Percentiles rank a stretch among this genome's conserved stretches.
These are phyloP conservation scores for Smithornis capensis DNA, from an alignment of 2,113 vertebrate genomes.

Conservation along the genomic window DNA sequence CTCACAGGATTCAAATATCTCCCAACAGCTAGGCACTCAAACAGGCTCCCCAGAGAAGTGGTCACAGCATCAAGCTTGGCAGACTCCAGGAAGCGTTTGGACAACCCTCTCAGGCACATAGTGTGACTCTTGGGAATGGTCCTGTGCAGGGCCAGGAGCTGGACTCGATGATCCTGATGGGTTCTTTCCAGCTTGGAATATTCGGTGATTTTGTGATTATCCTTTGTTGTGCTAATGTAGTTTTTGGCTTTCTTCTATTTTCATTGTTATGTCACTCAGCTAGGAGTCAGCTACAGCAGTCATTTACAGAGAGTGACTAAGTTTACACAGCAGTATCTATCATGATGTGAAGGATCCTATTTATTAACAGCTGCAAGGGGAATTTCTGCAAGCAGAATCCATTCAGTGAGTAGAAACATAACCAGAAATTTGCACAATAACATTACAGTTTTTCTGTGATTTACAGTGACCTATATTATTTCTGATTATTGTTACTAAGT, in stretches of 20 bases:
- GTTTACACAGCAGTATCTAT: neutral
- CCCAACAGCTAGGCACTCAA: too few relatives aligned
- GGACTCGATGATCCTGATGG: neutral
- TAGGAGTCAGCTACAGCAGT: neutral
- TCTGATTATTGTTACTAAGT: neutral
- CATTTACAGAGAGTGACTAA: neutral
- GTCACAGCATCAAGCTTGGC: neutral
- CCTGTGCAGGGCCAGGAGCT: neutral
- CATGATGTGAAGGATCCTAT: neutral
- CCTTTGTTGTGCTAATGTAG: conserved; percentile 15
- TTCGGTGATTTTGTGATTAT: neutral
- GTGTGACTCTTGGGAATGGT: neutral
- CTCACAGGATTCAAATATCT: too few relatives aligned
- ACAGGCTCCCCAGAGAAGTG: neutral
- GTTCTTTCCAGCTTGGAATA: neutral
- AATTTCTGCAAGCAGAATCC: neutral
- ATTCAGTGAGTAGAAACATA: neutral
- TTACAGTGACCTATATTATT: neutral
- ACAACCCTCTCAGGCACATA: neutral
- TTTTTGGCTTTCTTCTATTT: neutral
- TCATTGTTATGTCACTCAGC: neutral
- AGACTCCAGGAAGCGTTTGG: neutral
- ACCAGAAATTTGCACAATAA: neutral
- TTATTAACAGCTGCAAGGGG: neutral
- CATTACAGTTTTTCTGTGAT: neutral